Conservation (phyloP, 2,888 invertebrate genomes). For the Dicyrtomina minuta region DNA sequence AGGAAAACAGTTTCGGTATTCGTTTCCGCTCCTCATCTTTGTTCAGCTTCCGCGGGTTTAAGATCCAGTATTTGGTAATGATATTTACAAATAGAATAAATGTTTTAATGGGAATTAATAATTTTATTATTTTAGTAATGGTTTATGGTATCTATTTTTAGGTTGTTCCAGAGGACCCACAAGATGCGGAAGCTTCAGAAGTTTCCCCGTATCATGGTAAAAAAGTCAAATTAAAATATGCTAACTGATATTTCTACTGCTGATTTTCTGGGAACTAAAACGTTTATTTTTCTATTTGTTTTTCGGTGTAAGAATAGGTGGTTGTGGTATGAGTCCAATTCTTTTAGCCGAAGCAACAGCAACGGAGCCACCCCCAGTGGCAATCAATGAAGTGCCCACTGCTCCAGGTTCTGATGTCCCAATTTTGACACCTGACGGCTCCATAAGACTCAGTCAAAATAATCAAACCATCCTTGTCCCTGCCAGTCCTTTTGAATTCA, state of each 20-base stretch:
- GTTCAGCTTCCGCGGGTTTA: slow-evolving; percentile 52
- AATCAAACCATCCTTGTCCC: slow-evolving; percentile 7
- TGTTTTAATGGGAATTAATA: background rate
- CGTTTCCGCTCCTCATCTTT: slow-evolving; percentile 50
- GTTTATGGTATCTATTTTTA: background rate
- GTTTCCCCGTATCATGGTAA: slow-evolving; percentile 22
- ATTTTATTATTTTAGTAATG: too few species aligned
- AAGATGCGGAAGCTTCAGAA: background rate
- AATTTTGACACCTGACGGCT: background rate
- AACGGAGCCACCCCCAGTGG: slow-evolving; percentile 10
- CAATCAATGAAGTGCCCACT: slow-evolving; percentile 10
- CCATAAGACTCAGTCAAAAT: background rate
- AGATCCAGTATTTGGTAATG: slow-evolving; percentile 51
- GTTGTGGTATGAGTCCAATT: slow-evolving; percentile 27
- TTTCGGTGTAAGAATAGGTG: too few species aligned
- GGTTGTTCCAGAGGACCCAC: slow-evolving; percentile 26
- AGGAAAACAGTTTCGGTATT: slow-evolving; percentile 48
- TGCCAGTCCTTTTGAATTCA: slow-evolving; percentile 29
- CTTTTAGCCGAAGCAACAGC: slow-evolving; percentile 25
- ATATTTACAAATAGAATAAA: too few species aligned
- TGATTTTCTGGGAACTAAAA: too few species aligned
- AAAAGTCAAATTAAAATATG: too few species aligned
- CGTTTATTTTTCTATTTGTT: too few species aligned
- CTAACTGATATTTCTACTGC: too few species aligned
- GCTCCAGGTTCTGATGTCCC: slow-evolving; percentile 14